Percentiles rank a stretch among this genome's conserved stretches.
These are phyloP conservation scores for Apeltes quadracus DNA, from an alignment of 2,113 vertebrate species.

Conservation along the genomic window DNA sequence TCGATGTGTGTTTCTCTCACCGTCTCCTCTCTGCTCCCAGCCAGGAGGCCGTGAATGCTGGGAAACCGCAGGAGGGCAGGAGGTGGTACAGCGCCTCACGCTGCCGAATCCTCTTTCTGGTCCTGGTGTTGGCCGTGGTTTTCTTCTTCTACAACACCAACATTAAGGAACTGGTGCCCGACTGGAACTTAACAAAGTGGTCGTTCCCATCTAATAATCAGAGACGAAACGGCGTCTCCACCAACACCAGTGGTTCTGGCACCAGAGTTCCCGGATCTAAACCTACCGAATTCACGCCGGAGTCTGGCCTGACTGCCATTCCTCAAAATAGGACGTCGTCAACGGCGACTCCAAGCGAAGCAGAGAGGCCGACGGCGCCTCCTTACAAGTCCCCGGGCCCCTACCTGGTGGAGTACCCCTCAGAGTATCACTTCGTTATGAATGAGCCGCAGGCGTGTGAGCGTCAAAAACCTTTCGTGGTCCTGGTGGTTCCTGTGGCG, in stretches of 20 bases:
- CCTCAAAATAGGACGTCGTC: too few species aligned
- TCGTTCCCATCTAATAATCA: fast-evolving
- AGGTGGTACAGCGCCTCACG: not conserved
- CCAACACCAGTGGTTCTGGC: fast-evolving
- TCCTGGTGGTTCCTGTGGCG: conserved; percentile 76
- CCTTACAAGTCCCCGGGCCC: conserved; percentile 40
- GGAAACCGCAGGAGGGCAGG: not conserved
- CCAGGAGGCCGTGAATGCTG: not conserved
- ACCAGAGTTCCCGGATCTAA: fast-evolving
- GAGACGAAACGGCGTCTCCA: fast-evolving
- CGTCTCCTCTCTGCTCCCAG: not conserved
- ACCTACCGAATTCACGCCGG: fast-evolving
- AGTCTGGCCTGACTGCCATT: fast-evolving
- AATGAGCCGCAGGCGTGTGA: conserved; percentile 70
- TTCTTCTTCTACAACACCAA: conserved; percentile 7
- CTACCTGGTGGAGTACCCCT: conserved; percentile 71
- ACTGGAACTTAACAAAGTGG: not conserved
- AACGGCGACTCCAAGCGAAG: fast-evolving
- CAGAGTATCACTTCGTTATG: conserved; percentile 70
- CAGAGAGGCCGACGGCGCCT: fast-evolving
- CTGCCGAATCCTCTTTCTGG: not conserved
- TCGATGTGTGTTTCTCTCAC: not conserved
- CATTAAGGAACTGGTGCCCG: fast-evolving
- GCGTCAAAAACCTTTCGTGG: conserved; percentile 70
- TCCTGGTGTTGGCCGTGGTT: not conserved